Base-by-base conservation (phyloP, 2,797 vertebrate species). In the Enteromius afrohamiltoni region DNA sequence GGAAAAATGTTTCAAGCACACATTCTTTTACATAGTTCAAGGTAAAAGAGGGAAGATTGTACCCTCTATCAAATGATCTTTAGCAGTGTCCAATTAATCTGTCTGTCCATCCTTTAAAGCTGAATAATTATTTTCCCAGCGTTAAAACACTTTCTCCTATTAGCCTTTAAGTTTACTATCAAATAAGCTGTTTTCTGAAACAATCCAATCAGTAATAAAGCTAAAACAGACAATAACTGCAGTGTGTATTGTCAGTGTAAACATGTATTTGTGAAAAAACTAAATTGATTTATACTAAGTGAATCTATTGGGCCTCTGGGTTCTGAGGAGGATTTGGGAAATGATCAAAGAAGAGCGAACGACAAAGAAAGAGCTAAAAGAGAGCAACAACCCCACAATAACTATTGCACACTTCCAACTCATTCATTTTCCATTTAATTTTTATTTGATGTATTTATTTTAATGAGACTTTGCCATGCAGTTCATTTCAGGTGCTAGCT, bases 391-490 rank as follows among this genome's bases (percentile, higher is more conserved):
- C 84, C 84, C 92, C 64, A 16, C 85, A 85, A 89, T 89, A 92
- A 91, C 89, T 92, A 89, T 91, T 80, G 88, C 88, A 91, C 37
- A 47, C 83, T 51, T 86, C 23, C 85, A 84, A 91, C 86, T 90
- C 89, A 92, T 92, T 92, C 90, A 90, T 91, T 91, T 91, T 89
- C 88, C 83, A 83, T 89, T 81, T 9, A 37, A 88, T 92, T 90
- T 93, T 94, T 89, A 91, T 93, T 91, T 90, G 88, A 92, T 89
- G 90, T 92, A 90, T 94, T 94, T 92, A 90, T 94, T 94, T 93
- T 92, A 93, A 94, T 93, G 93, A 94, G 91, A 84, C 86, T 70
- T 88, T 91, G 90, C 92, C 90, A 91, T 88, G 88, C 92, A 92
- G 89, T 94, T 93, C 91, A 93, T 93, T 91, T 91, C 88, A 17